Base-by-base conservation (phyloP, 2,888 invertebrate genomes). In the Ellobium chinense region DNA sequence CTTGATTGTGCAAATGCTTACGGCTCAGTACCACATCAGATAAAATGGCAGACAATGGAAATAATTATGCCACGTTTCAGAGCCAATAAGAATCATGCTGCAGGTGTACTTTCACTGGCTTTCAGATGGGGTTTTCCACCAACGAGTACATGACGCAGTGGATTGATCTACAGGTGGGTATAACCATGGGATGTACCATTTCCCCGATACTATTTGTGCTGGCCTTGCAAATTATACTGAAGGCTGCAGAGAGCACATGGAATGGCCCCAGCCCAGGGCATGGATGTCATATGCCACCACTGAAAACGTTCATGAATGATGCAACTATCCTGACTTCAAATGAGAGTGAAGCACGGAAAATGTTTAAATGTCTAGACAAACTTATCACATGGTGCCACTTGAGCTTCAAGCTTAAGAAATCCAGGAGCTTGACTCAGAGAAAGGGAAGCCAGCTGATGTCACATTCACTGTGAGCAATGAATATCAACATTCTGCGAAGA, bases 131-230 rank as follows among this genome's bases (percentile, higher is more conserved):
- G n/a, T 78, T 70, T 62, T 39, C 62, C 60, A 77, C 69, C 2
- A 37, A 24, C 5, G 60, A 56, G 12, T 77, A 24, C 27, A 69
- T 58, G 2, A 78, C 78, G 4, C 31, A 37, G 29, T 78, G 78
- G 69, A 70, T 70, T 27, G 39, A 39, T 24, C 58, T 66, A 24
- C 56, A 77, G 58, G 37, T 36, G 0, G 77, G 69, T 7, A 78
- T 70, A 24, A 54, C 70, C 1, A 78, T 70, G 78, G 77, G 63
- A 27, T 70, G 39, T 63, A 70, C 63, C 27, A 78, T 78, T 36
- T 68, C 34, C 14, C 77, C 68, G 24, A 60, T 77, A 24, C 69
- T 37, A 36, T 77, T 77, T 12, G 58, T 66, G 24, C 4, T 62
- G 62, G 78, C 60, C 27, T 39, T 69, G 78, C 60, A 60, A 39